A percentile compares a stretch with the other conserved stretches of the same genome.
Conservation (phyloP, 2,113 vertebrate genomes). For the Sapayoa aenigma region DNA sequence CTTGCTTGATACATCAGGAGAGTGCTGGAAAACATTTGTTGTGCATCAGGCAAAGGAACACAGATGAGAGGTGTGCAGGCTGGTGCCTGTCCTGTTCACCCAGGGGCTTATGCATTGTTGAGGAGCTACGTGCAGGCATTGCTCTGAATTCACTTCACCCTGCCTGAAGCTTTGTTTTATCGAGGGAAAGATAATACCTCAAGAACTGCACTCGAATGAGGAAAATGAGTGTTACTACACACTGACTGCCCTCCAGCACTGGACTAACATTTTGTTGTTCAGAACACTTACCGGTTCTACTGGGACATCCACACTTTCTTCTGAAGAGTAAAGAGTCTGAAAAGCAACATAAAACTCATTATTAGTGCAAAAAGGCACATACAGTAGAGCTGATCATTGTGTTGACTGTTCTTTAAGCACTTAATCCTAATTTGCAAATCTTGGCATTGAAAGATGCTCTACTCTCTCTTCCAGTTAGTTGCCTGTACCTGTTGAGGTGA, state of each 20-base stretch:
- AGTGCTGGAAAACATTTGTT: conserved; percentile 49
- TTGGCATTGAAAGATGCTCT: not conserved
- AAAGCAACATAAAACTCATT: conserved; percentile 17
- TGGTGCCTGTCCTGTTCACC: not conserved
- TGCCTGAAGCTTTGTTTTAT: not conserved
- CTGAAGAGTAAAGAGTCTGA: conserved; percentile 64
- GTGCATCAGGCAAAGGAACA: not conserved
- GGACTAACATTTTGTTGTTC: not conserved
- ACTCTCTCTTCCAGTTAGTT: not conserved
- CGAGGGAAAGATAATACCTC: not conserved
- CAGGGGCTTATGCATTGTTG: not conserved
- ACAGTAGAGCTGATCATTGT: not conserved
- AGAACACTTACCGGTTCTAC: conserved; percentile 50
- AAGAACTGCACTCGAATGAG: not conserved
- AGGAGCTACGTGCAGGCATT: rapidly evolving
- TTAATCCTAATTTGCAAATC: not conserved
- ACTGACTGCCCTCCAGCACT: not conserved
- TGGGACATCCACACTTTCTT: conserved; percentile 46
- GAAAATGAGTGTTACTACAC: not conserved
- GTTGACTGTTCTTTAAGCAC: not conserved
- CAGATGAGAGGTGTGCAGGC: rapidly evolving
- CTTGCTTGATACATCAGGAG: conserved; percentile 44
- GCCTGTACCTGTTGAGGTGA: conserved; percentile 38
- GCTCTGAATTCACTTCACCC: not conserved
- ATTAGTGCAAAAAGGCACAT: not conserved